Evolutionary conservation across 1,140 invertebrate species (phyloP).

Genomic region (Drosophila nigromelanica): DNA sequence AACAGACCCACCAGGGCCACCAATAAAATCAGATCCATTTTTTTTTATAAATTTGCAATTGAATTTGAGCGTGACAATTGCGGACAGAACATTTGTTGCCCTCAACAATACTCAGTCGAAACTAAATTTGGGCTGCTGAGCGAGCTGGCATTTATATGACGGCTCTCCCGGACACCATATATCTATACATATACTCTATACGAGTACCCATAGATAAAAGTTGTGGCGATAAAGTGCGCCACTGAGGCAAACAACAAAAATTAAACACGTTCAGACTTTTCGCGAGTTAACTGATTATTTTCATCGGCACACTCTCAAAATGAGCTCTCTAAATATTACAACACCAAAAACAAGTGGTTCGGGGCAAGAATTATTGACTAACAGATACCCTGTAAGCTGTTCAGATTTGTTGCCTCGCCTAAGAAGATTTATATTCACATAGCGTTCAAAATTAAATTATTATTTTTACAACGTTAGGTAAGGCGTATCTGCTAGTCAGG

Average conservation of each 20-base stretch:
- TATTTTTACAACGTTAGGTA: too few species aligned
- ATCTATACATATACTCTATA: background rate
- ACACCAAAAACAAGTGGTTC: background rate
- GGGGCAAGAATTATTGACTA: background rate
- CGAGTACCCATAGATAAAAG: slow-evolving; percentile 4
- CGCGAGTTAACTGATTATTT: background rate
- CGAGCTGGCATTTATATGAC: slow-evolving; percentile 13
- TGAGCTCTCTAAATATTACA: slow-evolving; percentile 21
- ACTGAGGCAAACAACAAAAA: slow-evolving; percentile 10
- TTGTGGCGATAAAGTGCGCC: slow-evolving; percentile 22
- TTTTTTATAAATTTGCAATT: slow-evolving; percentile 4
- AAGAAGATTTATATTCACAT: too few species aligned
- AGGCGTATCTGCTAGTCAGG: background rate
- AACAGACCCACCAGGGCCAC: slow-evolving; percentile 13
- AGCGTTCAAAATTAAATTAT: too few species aligned
- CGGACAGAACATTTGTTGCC: background rate
- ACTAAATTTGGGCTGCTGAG: slow-evolving; percentile 14
- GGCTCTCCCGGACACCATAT: background rate
- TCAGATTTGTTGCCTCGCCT: too few species aligned
- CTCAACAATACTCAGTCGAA: background rate
- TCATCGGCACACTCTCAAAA: slow-evolving; percentile 5
- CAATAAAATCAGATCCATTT: slow-evolving; percentile 19
- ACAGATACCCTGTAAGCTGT: too few species aligned
- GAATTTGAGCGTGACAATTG: slow-evolving; percentile 1
- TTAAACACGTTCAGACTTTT: slow-evolving; percentile 17